phyloP scores from a whole-genome alignment of 2,797 vertebrate genomes.

The Molossus molossus region DNA sequence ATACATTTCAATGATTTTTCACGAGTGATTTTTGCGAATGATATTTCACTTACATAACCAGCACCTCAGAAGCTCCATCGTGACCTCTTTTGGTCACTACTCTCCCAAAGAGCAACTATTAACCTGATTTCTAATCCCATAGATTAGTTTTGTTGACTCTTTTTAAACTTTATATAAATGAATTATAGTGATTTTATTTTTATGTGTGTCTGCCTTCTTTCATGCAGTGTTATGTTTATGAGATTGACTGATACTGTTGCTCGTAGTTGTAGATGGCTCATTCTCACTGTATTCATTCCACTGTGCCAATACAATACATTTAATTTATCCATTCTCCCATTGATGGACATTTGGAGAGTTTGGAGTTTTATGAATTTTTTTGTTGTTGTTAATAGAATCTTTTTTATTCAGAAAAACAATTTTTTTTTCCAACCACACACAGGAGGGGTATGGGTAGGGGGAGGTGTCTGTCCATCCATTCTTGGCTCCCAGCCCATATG shows the following conservation, averaged over 20 bases:
- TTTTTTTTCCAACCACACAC: no score
- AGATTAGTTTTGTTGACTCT: slow-evolving; percentile 10
- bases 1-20: neutral
- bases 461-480: no score
- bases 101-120: slow-evolving; percentile 25
- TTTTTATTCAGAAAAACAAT: no score
- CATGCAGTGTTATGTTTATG: neutral
- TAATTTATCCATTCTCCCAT: neutral
- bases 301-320: neutral
- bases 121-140: slow-evolving; percentile 26
- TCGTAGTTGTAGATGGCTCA: neutral
- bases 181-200: slow-evolving; percentile 1
- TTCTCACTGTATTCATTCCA: slow-evolving; percentile 31
- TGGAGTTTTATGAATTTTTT: neutral
- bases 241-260: slow-evolving; percentile 19
- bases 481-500: no score
- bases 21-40: neutral
- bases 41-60: slow-evolving; percentile 13
- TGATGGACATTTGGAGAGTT: slow-evolving; percentile 10
- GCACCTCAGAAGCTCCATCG: neutral
- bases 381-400: no score
- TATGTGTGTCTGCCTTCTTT: neutral
- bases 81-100: neutral
- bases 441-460: no score
- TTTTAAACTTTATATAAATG: slow-evolving; percentile 32